Percentiles rank a stretch among this genome's conserved stretches.
These are phyloP conservation scores for Pangasius larnaudii DNA, from an alignment of 2,797 vertebrate genomes.

Conservation along the genomic window DNA sequence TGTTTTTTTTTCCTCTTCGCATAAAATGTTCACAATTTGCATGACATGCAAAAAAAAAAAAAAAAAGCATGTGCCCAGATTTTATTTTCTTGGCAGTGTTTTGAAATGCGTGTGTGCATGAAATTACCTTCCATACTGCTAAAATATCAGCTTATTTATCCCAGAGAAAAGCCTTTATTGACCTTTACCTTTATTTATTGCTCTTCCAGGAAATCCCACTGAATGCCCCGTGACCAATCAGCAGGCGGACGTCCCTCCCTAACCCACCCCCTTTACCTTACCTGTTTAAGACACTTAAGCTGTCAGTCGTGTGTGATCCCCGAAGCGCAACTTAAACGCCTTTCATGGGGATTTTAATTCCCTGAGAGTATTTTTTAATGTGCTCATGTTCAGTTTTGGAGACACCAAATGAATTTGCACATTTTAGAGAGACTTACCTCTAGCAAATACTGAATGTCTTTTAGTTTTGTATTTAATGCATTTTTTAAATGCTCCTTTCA, in stretches of 20 bases:
- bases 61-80: slow-evolving; percentile 8
- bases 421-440: slow-evolving; percentile 60
- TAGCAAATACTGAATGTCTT: slow-evolving; percentile 68
- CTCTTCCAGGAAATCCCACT: slow-evolving; percentile 71
- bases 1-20: background rate
- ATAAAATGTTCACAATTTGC: slow-evolving; percentile 47
- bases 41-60: slow-evolving; percentile 54
- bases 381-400: background rate
- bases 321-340: background rate
- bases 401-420: slow-evolving; percentile 64
- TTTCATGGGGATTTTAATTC: slow-evolving; percentile 22
- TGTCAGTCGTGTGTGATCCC: background rate
- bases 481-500: slow-evolving; percentile 22
- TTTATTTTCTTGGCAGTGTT: background rate
- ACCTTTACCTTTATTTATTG: background rate
- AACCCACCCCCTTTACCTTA: background rate
- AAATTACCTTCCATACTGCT: background rate
- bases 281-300: background rate
- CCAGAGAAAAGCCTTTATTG: background rate
- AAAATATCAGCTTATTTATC: background rate
- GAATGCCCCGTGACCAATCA: slow-evolving; percentile 66
- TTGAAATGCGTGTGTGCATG: background rate
- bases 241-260: background rate
- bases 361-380: slow-evolving; percentile 1
- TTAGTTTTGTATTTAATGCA: slow-evolving; percentile 53